Evolutionary conservation across 1,140 invertebrate genomes (phyloP).

Genomic region (Hyposmocoma kahamanoa): DNA sequence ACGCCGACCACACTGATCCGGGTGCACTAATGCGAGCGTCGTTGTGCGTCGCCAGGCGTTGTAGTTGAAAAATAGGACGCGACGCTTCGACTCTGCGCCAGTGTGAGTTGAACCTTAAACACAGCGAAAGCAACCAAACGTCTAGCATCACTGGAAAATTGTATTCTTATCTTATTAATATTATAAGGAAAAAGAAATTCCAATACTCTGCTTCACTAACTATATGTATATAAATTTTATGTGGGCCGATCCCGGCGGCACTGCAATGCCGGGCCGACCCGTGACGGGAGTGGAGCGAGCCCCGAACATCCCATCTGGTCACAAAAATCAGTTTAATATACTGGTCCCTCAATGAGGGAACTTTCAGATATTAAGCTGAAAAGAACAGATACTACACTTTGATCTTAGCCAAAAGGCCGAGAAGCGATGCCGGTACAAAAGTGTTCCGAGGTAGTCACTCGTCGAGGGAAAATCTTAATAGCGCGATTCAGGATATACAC

Average conservation of each 20-base stretch:
- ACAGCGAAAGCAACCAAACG: too few relatives aligned
- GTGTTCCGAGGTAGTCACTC: not conserved
- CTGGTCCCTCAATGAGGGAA: conserved; percentile 5
- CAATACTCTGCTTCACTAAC: too few relatives aligned
- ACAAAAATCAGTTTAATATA: conserved; percentile 8
- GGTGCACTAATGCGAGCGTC: too few relatives aligned
- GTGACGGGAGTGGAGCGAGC: conserved; percentile 6
- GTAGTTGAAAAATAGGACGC: too few relatives aligned
- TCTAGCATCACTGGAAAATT: too few relatives aligned
- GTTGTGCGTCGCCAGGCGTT: too few relatives aligned
- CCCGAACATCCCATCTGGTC: conserved; percentile 3
- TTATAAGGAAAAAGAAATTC: too few relatives aligned
- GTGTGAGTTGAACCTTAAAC: too few relatives aligned
- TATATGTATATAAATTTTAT: too few relatives aligned
- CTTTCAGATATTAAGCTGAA: conserved; percentile 8
- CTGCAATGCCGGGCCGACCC: conserved; percentile 7
- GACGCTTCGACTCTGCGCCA: too few relatives aligned
- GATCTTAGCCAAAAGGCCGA: conserved; percentile 8
- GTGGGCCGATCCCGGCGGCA: conserved; percentile 5
- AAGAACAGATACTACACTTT: conserved; percentile 8
- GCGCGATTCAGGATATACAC: not conserved
- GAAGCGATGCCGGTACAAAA: not conserved
- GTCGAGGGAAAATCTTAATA: not conserved
- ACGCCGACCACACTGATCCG: too few relatives aligned
- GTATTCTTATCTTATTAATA: too few relatives aligned